Percentiles rank a stretch among this genome's conserved stretches.
Evolutionary conservation across 2,113 vertebrate species (phyloP).

Genomic region (Macrotus californicus): DNA sequence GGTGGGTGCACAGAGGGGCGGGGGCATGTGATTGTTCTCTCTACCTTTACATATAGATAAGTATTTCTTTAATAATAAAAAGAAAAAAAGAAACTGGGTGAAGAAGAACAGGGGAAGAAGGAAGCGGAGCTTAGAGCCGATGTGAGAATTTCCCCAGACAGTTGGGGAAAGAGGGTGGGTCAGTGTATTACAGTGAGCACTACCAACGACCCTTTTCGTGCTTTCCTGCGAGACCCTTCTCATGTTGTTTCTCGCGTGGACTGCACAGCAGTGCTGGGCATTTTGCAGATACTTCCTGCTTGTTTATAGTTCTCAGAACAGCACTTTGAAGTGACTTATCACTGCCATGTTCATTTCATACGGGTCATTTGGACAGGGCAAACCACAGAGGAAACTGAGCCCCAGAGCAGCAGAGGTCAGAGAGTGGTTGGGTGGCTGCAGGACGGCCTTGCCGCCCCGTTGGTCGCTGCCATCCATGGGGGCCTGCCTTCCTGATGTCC

Average conservation of each 20-base stretch:
- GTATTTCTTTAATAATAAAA: neutral
- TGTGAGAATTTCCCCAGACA: neutral
- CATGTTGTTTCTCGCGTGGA: neutral
- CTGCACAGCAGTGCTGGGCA: neutral
- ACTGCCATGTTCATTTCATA: neutral
- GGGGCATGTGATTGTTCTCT: neutral
- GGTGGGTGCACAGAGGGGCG: neutral
- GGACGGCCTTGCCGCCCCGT: neutral
- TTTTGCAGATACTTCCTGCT: neutral
- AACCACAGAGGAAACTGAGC: neutral
- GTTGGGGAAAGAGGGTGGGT: neutral
- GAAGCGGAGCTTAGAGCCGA: conserved; percentile 57
- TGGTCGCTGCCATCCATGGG: fast-evolving
- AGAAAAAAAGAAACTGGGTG: conserved; percentile 6
- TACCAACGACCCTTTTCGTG: neutral
- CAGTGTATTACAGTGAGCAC: neutral
- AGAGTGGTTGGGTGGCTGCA: neutral
- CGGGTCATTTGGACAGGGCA: neutral
- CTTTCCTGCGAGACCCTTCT: neutral
- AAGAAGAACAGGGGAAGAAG: neutral
- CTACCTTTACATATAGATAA: neutral
- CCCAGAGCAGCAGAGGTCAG: neutral
- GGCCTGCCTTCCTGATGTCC: neutral
- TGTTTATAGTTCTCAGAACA: neutral
- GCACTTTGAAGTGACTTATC: neutral